Base-by-base conservation (phyloP, 2,888 invertebrate genomes). In the Baronia brevicornis region DNA sequence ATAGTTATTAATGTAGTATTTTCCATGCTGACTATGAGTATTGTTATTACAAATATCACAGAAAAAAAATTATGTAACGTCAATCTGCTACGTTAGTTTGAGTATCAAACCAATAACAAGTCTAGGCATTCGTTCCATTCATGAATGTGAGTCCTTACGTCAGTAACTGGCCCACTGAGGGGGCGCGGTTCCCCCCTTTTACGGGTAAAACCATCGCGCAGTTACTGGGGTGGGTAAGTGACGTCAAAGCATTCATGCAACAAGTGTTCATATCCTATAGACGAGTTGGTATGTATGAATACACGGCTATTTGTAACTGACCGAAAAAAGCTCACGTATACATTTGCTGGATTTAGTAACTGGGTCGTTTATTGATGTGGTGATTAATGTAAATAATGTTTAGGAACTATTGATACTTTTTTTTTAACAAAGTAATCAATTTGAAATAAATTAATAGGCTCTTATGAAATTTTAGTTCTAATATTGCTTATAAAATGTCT, bases 231-330 rank as follows among this genome's bases (percentile, higher is more conserved):
- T 53, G 62, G 69, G 67, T 47, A 48, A 46, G 54, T 80, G 80
- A 82, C 82, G 82, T 82, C 80, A 80, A 78, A 51, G 52, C 50
- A 43, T 58, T 52, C 58, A 62, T 70, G 82, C 82, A 82, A 80
- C 80, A 80, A 80, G 80, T 80, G 74, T 60, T 63, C n/a, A n/a
- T n/a, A n/a, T n/a, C 47, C 53, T 39, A 62, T 62, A 60, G 57
- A 61, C 58, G 58, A 52, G 60, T 60, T 67, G 67, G 56, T 60
- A 52, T 49, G 58, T 60, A 48, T 55, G 63, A 50, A 56, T 42
- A 38, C 48, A 37, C 48, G 50, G 68, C 65, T 80, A 80, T 80
- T 80, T 80, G 72, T 80, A 78, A 60, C 62, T 57, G 30, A 43
- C 51, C 46, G 46, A 60, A 67, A 62, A 56, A 48, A 56, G 44